These are phyloP conservation scores for Ovibos moschatus DNA, from an alignment of 2,113 vertebrate species.

Conservation along the genomic window DNA sequence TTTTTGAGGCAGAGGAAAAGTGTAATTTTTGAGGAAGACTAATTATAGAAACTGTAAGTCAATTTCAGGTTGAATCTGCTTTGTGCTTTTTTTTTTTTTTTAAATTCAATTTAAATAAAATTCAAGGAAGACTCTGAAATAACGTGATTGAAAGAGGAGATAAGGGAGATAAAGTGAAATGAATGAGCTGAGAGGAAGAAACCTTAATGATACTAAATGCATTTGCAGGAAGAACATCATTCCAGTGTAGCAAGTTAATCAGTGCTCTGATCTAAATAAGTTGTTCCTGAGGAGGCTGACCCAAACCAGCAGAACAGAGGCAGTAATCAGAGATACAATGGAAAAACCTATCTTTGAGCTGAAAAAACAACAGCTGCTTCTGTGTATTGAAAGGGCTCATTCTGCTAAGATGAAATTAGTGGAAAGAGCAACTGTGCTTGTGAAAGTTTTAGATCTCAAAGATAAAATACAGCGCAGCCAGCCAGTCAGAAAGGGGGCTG, in stretches of 20 bases:
- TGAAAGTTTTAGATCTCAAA: not conserved
- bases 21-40: not conserved
- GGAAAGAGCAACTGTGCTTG: not conserved
- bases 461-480: not conserved
- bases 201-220: not conserved
- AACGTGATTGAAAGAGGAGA: not conserved
- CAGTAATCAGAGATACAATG: not conserved
- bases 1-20: not conserved
- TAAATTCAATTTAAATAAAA: not conserved
- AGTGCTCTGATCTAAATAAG: not conserved
- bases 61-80: not conserved
- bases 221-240: not conserved
- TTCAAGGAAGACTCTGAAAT: not conserved
- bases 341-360: not conserved
- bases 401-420: not conserved
- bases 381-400: not conserved
- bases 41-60: not conserved
- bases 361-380: not conserved
- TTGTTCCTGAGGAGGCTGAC: not conserved
- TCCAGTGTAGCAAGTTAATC: not conserved
- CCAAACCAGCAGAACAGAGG: not conserved
- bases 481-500: not conserved
- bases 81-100: no score
- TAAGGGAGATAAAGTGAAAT: not conserved
- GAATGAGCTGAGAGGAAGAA: not conserved